A percentile compares a stretch with the other conserved stretches of the same genome.
phyloP scores from a whole-genome alignment of 1,140 invertebrate genomes.

The Goniozus legneri region DNA sequence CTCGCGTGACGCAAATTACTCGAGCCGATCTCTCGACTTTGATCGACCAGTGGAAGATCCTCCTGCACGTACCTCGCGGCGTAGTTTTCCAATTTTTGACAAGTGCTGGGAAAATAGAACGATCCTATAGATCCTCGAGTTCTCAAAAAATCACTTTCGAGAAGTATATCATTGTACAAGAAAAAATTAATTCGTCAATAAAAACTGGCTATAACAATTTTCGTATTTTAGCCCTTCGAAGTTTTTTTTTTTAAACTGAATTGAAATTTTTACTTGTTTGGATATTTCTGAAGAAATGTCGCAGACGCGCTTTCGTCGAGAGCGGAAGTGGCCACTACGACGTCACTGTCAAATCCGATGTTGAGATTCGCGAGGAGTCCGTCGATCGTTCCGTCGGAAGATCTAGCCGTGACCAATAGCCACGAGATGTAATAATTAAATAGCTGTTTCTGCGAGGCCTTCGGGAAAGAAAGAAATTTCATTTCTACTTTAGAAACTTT shows the following conservation, averaged over 20 bases:
- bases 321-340: constrained; percentile 29
- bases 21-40: constrained; percentile 14
- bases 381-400: constrained; percentile 27
- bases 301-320: constrained; percentile 1
- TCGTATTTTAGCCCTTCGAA: too few relatives aligned
- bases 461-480: neutral
- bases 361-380: constrained; percentile 29
- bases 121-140: too few relatives aligned
- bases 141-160: too few relatives aligned
- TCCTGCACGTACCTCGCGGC: too few relatives aligned
- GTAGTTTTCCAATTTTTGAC: too few relatives aligned
- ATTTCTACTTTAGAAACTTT: neutral
- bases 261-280: constrained; percentile 24
- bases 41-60: neutral
- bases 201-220: too few relatives aligned
- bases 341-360: constrained; percentile 41
- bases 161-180: too few relatives aligned
- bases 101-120: too few relatives aligned
- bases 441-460: constrained; percentile 39
- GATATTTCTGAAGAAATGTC: constrained; percentile 18
- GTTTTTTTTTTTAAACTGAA: too few relatives aligned
- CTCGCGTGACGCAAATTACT: constrained; percentile 18
- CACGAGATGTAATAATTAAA: constrained; percentile 42
- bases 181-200: too few relatives aligned
- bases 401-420: constrained; percentile 31